These are phyloP conservation scores for Psilopsiagon aurifrons DNA, from an alignment of 2,113 vertebrate species.

Conservation along the genomic window DNA sequence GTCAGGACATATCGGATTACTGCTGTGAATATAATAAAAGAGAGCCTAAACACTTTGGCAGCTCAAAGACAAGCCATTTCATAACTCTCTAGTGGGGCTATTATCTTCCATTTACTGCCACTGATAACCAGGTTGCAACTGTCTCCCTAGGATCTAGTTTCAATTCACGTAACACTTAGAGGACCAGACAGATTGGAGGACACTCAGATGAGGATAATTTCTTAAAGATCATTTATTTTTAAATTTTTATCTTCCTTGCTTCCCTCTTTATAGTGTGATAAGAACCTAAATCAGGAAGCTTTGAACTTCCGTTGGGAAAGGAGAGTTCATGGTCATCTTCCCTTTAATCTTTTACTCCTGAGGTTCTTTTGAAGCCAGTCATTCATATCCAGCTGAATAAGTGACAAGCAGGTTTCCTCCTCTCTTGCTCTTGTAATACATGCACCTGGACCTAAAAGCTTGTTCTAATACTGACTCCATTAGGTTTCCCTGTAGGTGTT, in stretches of 20 bases:
- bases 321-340: constrained; percentile 54
- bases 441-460: constrained; percentile 39
- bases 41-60: constrained; percentile 91
- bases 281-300: constrained; percentile 54
- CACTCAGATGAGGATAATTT: constrained; percentile 53
- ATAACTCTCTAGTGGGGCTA: constrained; percentile 84
- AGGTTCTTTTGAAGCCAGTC: constrained; percentile 66
- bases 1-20: constrained; percentile 99
- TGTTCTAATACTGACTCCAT: background rate
- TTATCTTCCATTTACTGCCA: constrained; percentile 90
- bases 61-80: constrained; percentile 90
- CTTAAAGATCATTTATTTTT: constrained; percentile 72
- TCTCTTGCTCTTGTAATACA: background rate
- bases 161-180: constrained; percentile 82
- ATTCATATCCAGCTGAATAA: constrained; percentile 30
- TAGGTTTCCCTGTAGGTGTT: constrained; percentile 21
- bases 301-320: constrained; percentile 65
- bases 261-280: constrained; percentile 56
- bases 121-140: constrained; percentile 86
- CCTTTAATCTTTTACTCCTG: constrained; percentile 65
- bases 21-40: constrained; percentile 97
- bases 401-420: constrained; percentile 44
- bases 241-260: constrained; percentile 72
- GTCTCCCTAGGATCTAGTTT: constrained; percentile 81
- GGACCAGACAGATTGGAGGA: constrained; percentile 66